Evolutionary conservation across 2,888 invertebrate species (phyloP), one percentile per base, ranked within the genome.

Genomic region (Tetropium fuscum): DNA sequence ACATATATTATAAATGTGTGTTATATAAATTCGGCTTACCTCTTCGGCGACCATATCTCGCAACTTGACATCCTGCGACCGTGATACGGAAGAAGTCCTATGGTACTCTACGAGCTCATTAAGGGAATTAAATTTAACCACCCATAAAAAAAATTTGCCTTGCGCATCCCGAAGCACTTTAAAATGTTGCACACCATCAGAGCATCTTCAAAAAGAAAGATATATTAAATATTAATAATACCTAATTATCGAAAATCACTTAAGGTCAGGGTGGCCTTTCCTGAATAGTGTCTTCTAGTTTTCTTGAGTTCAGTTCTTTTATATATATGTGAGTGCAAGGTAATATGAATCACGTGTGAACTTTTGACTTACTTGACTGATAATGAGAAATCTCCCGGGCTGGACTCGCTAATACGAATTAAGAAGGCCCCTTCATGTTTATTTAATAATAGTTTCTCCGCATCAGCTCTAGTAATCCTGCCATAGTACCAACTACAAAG

Each of bases 91-190:
- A 56, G 96, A 93, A 30, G 95, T 95, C 80, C 96, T 91, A 84
- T 99, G 99, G 83, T 99, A 98, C 79, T 98, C 97, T 47, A 99
- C 97, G 77, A 99, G 87, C 85, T 99, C 98, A 82, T 99, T 99
- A 70, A 99, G 88, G 58, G 98, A 98, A 85, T 95, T 95, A 84
- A 99, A 99, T 86, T 98, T 98, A 63, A 98, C 97, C 73, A 98
- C 97, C 99, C 99, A 99, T 69, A 99, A 87, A 85, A 98, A 99
- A 85, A 99, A 99, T 85, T 98, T 98, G 78, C 98, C 98, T 74
- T 92, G 93, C 71, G 96, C 95, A 81, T 99, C 99, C 73, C 98
- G 87, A 72, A 99, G 87, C 63, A 99, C 97, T 85, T 98, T 97
- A 83, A 97, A 98, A 83, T 98, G 97, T 82, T 97, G 97, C 47